phyloP scores from a whole-genome alignment of 2,797 vertebrate species.

The Cyclopterus lumpus region DNA sequence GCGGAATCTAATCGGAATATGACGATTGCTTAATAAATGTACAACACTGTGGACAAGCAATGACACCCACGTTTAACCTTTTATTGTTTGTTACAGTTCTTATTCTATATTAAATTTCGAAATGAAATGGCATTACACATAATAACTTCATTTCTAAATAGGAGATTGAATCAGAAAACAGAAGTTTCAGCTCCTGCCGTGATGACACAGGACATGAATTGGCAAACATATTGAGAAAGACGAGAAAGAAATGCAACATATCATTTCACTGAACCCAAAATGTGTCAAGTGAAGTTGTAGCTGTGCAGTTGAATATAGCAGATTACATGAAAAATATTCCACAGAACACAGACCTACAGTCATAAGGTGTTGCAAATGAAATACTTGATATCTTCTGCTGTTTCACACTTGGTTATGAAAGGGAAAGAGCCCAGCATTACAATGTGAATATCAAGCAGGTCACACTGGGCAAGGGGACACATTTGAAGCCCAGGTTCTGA shows the following conservation, averaged over 20 bases:
- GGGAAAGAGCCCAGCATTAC: neutral
- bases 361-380: neutral
- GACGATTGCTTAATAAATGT: neutral
- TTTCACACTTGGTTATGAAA: neutral
- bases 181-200: neutral
- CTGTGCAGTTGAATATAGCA: neutral
- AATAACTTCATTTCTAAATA: neutral
- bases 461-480: too few relatives aligned
- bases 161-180: neutral
- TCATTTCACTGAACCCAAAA: neutral
- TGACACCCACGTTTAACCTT: neutral
- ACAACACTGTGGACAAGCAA: neutral
- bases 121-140: neutral
- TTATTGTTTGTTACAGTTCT: neutral
- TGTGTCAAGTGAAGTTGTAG: neutral
- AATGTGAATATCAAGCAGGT: neutral
- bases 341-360: slow-evolving; percentile 12
- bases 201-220: slow-evolving; percentile 21
- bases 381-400: slow-evolving; percentile 2
- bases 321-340: neutral
- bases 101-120: neutral
- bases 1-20: neutral
- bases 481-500: neutral
- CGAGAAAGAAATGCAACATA: neutral
- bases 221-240: slow-evolving; percentile 28